Base-by-base conservation (phyloP, 1,140 invertebrate genomes). In the Neocloeon triangulifer region DNA sequence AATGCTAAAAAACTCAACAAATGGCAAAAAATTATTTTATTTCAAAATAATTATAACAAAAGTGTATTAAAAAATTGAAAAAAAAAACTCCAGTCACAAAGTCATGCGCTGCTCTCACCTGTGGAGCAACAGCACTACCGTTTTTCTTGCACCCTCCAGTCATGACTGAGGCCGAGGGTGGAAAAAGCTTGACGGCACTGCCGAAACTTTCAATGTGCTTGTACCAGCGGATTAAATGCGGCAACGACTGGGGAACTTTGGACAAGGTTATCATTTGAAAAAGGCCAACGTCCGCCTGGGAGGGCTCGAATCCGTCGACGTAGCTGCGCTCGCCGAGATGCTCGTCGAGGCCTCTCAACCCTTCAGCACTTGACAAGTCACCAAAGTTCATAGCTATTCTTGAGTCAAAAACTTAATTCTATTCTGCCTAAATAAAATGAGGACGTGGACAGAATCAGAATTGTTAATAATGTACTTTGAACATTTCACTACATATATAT, bases 181-280 rank as follows among this genome's bases (percentile, higher is more conserved):
- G 26, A 20, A 40, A 42, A 19, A 9, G 25, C 10, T 22, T 32
- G 16, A 28, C 25, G 12, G 35, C 39, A 10, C 26, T 15, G 20
- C 27, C 30, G 25, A 37, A 43, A 28, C 41, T 41, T 31, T 35
- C 33, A 25, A 45, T 38, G 19, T 45, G 43, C 6, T 15, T 26
- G 17, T 41, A 42, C 41, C 41, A 43, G 16, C 41, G 41, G 22
- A 25, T 22, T 8, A 22, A 31, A 30, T 43, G 39, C 10, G 33
- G 32, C 21, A 33, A 39, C 2, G 29, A 22, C 4, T 25, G 17
- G 9, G 25, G 8, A n/a, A n/a, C n/a, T 8, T 36, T 38, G 26
- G 27, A 33, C 23, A 14, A 22, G 17, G 17, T 27, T 10, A 45
- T 13, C 6, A 29, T 34, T 29, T 38, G 19, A 36, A 37, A 43